Base-by-base conservation (phyloP, 2,888 invertebrate species). In the Tubulanus polymorphus region DNA sequence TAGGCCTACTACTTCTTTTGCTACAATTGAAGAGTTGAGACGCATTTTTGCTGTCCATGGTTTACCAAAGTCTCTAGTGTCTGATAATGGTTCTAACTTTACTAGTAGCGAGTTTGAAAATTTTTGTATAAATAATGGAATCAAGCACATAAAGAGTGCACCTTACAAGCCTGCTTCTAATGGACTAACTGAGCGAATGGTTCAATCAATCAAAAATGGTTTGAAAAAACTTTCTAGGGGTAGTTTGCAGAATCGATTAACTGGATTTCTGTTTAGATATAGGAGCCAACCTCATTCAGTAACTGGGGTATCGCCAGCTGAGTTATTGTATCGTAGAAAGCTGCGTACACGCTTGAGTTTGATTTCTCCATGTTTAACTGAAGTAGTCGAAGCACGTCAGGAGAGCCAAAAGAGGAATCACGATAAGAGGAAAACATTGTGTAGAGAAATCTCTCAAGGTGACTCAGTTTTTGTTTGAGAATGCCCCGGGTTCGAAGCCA, bases 71-170 rank as follows among this genome's bases (percentile, higher is more conserved):
- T 54, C 51, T 12, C 18, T 68, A 12, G 62, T 65, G 3, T 52
- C 51, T 1, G 66, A 70, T 41, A 70, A 65, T 58, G 62, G 55
- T 18, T 41, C 62, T n/a, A 46, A 48, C 27, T 67, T 69, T 53
- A 55, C 51, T 8, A 59, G 61, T 51, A 50, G 52, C 3, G 63
- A 63, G 41, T 62, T 68, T 35, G 15, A 52, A 10, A 15, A 32
- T n/a, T 66, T 63, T 48, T 51, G 59, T 25, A 26, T 37, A 28
- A 15, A 51, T 10, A 60, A 60, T 51, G 60, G 59, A 5, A 66
- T 65, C 26, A 10, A 37, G 18, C 62, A 66, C 37, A 46, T 57
- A 12, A 48, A 35, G 15, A 51, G 51, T 3, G 56, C 62, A 30
- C 65, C 66, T 10, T 64, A 66, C 27, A 61, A 66, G 52, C 63